These are phyloP conservation scores for Numenius phaeopus DNA, from an alignment of 2,797 vertebrate genomes.

Conservation along the genomic window DNA sequence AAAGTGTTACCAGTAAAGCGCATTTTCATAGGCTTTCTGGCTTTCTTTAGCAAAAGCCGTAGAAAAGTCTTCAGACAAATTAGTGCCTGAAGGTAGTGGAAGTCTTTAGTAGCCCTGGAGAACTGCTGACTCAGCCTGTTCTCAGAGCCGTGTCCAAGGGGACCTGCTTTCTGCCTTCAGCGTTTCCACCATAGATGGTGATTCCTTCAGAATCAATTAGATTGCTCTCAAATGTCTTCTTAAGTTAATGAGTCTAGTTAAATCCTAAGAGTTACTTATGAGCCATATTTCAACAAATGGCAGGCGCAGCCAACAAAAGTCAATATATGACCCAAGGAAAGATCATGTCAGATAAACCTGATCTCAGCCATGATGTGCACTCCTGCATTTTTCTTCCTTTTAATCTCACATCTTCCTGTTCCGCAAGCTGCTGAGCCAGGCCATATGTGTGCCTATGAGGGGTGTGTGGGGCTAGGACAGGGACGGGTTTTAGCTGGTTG, in stretches of 20 bases:
- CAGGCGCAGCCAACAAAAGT: not conserved
- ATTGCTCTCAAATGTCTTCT: constrained; percentile 63
- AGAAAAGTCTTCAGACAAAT: constrained; percentile 77
- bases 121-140: constrained; percentile 76
- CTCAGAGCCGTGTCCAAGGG: not conserved
- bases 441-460: not conserved
- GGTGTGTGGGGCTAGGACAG: fast-evolving
- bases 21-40: constrained; percentile 75
- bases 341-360: not conserved
- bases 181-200: constrained; percentile 13
- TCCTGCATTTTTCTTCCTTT: not conserved
- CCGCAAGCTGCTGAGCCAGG: not conserved
- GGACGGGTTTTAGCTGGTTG: not conserved
- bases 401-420: not conserved
- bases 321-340: not conserved
- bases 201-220: constrained; percentile 71
- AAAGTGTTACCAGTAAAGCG: constrained; percentile 73
- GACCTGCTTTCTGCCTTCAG: constrained; percentile 45
- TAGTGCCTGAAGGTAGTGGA: constrained; percentile 78
- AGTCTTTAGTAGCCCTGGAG: constrained; percentile 59
- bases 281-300: not conserved
- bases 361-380: not conserved
- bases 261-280: constrained; percentile 25
- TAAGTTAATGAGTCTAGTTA: constrained; percentile 49
- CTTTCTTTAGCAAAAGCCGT: constrained; percentile 75